These are phyloP conservation scores for Archips xylosteana DNA, from an alignment of 2,888 invertebrate species.

Conservation along the genomic window DNA sequence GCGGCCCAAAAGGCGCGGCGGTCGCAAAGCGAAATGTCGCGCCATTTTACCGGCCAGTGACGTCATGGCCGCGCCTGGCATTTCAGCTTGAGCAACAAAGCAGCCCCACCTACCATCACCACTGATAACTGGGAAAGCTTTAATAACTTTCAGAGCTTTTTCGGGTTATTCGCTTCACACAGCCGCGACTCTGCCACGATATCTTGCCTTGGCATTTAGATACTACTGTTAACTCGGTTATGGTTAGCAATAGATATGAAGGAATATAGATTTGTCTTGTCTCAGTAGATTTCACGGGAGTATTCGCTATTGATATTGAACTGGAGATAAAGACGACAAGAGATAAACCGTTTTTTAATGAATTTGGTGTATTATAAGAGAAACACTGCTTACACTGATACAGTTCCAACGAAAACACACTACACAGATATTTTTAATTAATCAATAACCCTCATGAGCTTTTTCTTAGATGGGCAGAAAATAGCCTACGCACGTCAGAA, in stretches of 20 bases:
- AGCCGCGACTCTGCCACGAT: constrained; percentile 57
- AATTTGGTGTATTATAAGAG: background rate
- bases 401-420: background rate
- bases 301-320: background rate
- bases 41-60: constrained; percentile 77
- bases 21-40: constrained; percentile 78
- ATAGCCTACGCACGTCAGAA: constrained; percentile 1
- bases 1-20: constrained; percentile 71
- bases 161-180: constrained; percentile 69
- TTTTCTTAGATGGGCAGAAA: constrained; percentile 12
- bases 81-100: constrained; percentile 80
- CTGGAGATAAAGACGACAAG: background rate
- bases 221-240: constrained; percentile 29
- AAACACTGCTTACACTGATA: background rate
- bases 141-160: constrained; percentile 72
- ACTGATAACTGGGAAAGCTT: constrained; percentile 76
- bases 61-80: constrained; percentile 84
- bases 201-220: constrained; percentile 75
- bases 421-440: background rate
- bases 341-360: no score
- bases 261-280: constrained; percentile 27
- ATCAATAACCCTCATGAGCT: background rate
- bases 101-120: constrained; percentile 77
- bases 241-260: constrained; percentile 18
- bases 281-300: background rate